Percentiles rank a stretch among this genome's conserved stretches.
Evolutionary conservation across 2,888 invertebrate species (phyloP).

Genomic region (Tipula helvola): DNA sequence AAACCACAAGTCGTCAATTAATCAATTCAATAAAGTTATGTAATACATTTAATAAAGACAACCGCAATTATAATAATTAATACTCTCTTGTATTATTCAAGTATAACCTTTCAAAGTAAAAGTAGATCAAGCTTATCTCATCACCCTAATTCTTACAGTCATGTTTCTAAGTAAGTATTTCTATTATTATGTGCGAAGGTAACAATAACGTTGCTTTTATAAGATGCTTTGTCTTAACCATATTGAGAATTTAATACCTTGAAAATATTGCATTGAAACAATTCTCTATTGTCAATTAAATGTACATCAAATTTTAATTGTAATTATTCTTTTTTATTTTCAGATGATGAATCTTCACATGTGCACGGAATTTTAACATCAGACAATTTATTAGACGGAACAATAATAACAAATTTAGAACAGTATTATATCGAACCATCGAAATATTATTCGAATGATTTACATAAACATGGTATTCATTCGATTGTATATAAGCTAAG

Average conservation of each 20-base stretch:
- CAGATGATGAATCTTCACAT: conserved; percentile 69
- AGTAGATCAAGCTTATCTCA: neutral
- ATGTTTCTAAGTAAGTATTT: neutral
- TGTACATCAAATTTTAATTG: neutral
- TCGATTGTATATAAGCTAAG: conserved; percentile 73
- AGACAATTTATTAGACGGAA: conserved; percentile 83
- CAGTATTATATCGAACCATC: conserved; percentile 68
- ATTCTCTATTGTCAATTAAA: neutral
- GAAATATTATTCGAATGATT: conserved; percentile 25
- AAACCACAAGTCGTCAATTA: too few relatives aligned
- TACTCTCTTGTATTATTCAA: neutral
- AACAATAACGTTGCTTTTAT: neutral
- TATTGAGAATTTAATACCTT: neutral
- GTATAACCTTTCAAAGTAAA: neutral
- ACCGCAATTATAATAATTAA: neutral
- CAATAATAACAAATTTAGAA: conserved; percentile 61
- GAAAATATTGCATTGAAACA: neutral
- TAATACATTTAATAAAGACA: too few relatives aligned
- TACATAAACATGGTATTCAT: conserved; percentile 44
- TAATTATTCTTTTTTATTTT: conserved; percentile 25
- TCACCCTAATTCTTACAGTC: neutral
- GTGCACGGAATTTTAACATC: conserved; percentile 78
- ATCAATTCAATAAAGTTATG: too few relatives aligned
- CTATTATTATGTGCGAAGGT: neutral
- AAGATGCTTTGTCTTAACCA: neutral